phyloP scores from a whole-genome alignment of 2,797 vertebrate species.

The Pristis pectinata region DNA sequence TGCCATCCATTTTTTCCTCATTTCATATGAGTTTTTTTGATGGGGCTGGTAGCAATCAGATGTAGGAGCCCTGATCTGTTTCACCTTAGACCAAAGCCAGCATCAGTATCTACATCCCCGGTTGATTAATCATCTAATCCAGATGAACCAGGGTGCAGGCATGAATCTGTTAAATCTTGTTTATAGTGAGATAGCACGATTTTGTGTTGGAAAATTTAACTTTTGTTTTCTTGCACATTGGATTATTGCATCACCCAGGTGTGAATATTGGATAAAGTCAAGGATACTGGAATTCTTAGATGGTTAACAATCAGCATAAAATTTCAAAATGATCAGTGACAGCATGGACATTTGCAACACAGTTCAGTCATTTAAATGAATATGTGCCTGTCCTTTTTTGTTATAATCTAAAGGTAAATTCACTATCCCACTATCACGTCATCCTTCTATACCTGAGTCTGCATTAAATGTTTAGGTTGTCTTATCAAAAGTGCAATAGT shows the following conservation, averaged over 20 bases:
- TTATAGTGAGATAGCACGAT: not conserved
- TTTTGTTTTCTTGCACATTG: too few species aligned
- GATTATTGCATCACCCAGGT: not conserved
- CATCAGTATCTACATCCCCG: not conserved
- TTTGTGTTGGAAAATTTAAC: not conserved
- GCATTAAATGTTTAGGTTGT: not conserved
- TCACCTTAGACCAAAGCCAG: not conserved
- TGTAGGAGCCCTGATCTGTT: not conserved
- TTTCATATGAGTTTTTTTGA: not conserved
- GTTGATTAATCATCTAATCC: not conserved
- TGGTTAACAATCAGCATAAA: not conserved
- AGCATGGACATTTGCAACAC: not conserved
- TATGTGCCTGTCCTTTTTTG: not conserved
- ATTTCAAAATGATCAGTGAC: not conserved
- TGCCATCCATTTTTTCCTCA: not conserved
- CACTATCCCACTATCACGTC: not conserved
- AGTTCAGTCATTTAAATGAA: not conserved
- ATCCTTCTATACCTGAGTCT: not conserved
- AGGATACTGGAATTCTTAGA: not conserved
- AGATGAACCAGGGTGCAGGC: not conserved
- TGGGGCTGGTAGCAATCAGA: not conserved
- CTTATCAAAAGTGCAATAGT: not conserved
- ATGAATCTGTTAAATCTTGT: not conserved
- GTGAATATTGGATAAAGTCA: not conserved
- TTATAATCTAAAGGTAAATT: not conserved